These are phyloP conservation scores for Synanthedon andrenaeformis DNA, from an alignment of 2,888 invertebrate species.

Conservation along the genomic window DNA sequence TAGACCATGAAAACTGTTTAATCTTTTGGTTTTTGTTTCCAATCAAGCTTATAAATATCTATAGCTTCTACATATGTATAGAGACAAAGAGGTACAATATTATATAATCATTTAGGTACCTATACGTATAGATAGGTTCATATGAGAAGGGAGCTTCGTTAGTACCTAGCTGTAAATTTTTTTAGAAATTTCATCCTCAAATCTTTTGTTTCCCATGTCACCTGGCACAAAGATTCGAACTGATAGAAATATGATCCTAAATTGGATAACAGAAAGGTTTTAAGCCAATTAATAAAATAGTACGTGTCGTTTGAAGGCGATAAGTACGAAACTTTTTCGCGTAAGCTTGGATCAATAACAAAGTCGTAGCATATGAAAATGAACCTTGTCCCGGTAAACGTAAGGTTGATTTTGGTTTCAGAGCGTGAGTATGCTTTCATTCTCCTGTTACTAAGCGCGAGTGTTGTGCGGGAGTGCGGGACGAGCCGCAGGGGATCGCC, in stretches of 20 bases:
- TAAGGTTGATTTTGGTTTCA: slow-evolving; percentile 20
- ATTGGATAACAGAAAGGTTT: slow-evolving; percentile 9
- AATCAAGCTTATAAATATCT: too few relatives aligned
- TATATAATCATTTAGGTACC: too few relatives aligned
- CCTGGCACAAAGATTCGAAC: background rate
- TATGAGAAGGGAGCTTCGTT: too few relatives aligned
- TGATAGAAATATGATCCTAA: slow-evolving; percentile 4
- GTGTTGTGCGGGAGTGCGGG: slow-evolving; percentile 16
- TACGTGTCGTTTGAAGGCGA: slow-evolving; percentile 47
- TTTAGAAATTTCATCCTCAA: too few relatives aligned
- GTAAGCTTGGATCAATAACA: slow-evolving; percentile 63
- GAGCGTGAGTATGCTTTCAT: slow-evolving; percentile 32
- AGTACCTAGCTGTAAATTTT: too few relatives aligned
- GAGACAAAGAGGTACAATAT: too few relatives aligned
- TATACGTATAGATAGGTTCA: too few relatives aligned
- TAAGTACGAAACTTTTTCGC: slow-evolving; percentile 64
- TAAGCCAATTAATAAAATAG: slow-evolving; percentile 51
- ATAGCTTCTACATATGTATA: too few relatives aligned
- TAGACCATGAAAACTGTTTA: too few relatives aligned
- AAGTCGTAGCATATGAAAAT: slow-evolving; percentile 7
- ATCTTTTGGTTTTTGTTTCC: too few relatives aligned
- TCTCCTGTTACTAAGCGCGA: slow-evolving; percentile 59
- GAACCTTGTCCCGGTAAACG: background rate
- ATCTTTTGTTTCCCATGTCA: background rate
- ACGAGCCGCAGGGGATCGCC: slow-evolving; percentile 39